phyloP scores from a whole-genome alignment of 2,113 vertebrate genomes.

The Aphelocoma coerulescens region DNA sequence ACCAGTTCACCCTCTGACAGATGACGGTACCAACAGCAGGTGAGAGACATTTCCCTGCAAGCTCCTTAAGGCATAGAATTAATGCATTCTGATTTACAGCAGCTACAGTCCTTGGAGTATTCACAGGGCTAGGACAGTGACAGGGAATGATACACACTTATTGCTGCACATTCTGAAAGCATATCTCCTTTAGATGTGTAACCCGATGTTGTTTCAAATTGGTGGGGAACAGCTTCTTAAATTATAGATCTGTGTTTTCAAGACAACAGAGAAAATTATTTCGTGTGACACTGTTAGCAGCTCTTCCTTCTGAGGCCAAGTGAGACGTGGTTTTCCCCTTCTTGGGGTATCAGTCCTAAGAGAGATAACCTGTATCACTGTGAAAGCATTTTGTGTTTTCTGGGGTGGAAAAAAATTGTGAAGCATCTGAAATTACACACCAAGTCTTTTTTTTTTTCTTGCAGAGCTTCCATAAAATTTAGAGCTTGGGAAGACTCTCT shows the following conservation, averaged over 20 bases:
- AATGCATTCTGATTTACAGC: neutral
- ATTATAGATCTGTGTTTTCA: neutral
- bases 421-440: neutral
- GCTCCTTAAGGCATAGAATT: neutral
- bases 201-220: neutral
- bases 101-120: neutral
- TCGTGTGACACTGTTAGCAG: neutral
- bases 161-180: accelerated
- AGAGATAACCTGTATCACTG: neutral
- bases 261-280: neutral
- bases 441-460: neutral
- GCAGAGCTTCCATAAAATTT: neutral
- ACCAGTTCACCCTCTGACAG: neutral
- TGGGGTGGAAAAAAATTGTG: neutral
- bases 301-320: neutral
- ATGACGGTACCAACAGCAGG: neutral
- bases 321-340: neutral
- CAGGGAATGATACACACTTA: neutral
- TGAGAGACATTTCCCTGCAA: neutral
- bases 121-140: neutral
- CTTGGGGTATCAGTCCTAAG: neutral
- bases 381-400: neutral
- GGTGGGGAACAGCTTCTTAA: neutral
- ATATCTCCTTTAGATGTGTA: neutral
- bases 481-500: neutral